A percentile compares a stretch with the other conserved stretches of the same genome.
Evolutionary conservation across 30 jellyfish, hydroid and myxozoan species (phyloP).

Genomic region (Turritopsis dohrnii): DNA sequence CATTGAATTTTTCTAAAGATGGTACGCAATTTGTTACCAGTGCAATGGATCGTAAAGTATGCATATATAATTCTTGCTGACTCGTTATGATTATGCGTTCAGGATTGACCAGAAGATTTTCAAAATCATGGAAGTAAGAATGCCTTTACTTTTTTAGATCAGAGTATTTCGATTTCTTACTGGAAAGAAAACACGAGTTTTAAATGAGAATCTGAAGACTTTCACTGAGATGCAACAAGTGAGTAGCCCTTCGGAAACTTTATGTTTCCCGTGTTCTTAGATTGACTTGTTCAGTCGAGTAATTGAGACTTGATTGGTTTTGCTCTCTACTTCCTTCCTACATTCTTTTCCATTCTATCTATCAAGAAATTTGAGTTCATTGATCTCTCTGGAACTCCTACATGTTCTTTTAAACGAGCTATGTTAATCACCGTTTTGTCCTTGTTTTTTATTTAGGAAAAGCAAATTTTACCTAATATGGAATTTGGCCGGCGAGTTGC

Average conservation of each 20-base stretch:
- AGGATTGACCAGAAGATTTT: neutral
- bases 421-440: neutral
- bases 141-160: conserved; percentile 14
- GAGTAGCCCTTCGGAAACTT: neutral
- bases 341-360: no score
- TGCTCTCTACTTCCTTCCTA: no score
- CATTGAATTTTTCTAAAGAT: conserved; percentile 70
- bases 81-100: neutral
- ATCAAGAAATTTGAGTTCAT: no score
- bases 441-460: conserved; percentile 42
- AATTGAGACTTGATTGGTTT: no score
- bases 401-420: no score
- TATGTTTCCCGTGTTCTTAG: no score
- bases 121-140: neutral
- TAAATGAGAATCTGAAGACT: conserved; percentile 70
- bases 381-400: no score
- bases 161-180: conserved; percentile 92
- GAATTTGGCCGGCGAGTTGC: conserved; percentile 97
- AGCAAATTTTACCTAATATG: conserved; percentile 64
- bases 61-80: neutral
- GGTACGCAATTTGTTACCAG: conserved; percentile 87
- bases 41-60: conserved; percentile 80
- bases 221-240: conserved; percentile 94
- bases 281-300: no score
- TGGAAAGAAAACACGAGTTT: conserved; percentile 87